Base-by-base conservation (phyloP, 53 echinoderm and acorn worm species). In the Hippasteria phrygiana region DNA sequence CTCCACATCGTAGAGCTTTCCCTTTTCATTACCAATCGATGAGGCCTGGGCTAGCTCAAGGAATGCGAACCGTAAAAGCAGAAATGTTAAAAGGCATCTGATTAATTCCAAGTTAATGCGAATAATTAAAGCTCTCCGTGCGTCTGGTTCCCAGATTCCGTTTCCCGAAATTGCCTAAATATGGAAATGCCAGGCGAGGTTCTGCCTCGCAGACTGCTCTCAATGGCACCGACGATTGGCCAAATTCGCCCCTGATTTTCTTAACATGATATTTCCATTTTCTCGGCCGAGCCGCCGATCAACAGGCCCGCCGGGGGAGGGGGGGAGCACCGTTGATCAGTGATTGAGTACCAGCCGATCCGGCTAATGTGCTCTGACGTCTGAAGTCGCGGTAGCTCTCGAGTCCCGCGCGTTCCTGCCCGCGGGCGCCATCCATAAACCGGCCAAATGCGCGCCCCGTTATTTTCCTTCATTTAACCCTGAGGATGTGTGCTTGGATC, bases 251-350 rank as follows among this genome's bases (percentile, higher is more conserved):
- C 34, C 32, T 53, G 76, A 76, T 53, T 76, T 31, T 59, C 76
- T 53, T 32, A 43, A 81, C 81, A 81, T 56, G 81, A 63, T 81
- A 63, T 81, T 81, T 81, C 81, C 81, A 81, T 81, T 81, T n/a
- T 62, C 63, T 32, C 26, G 20, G 81, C 24, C 80, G 54, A 5
- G 62, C 40, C 62, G 11, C 22, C 5, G 28, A 62, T 80, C 62
- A 80, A 80, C 80, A 62, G 41, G 43, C 56, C 48, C 18, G 73
- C 14, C 28, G 59, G 59, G 47, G 0, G 20, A 16, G 47, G 27
- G 42, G n/a, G 46, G 20, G 43, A 35, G 43, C 74, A 5, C 51
- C 41, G 12, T 43, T 81, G 10, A 65, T 31, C 65, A 35, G 81
- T 81, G 81, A 81, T 81, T 81, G 81, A 81, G 81, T 81, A 45